phyloP scores from a whole-genome alignment of 2,797 vertebrate species.

The Neosilurus mollespiculum region DNA sequence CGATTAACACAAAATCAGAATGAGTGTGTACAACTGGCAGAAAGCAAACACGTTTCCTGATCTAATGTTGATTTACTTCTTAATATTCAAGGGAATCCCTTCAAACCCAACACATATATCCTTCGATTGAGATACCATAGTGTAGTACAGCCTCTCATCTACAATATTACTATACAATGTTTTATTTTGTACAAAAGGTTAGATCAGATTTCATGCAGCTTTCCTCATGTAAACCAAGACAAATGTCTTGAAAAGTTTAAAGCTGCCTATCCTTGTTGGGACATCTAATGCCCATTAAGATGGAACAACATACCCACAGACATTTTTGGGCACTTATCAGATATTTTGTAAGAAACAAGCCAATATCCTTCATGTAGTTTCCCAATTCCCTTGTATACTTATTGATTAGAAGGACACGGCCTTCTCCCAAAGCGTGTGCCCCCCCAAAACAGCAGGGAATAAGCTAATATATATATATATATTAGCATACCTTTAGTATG shows the following conservation, averaged over 20 bases:
- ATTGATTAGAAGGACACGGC: background rate
- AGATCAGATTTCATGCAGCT: background rate
- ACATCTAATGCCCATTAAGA: background rate
- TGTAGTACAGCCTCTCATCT: background rate
- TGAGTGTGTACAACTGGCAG: background rate
- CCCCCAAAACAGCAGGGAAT: no score
- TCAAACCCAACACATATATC: background rate
- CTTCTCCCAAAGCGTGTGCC: background rate
- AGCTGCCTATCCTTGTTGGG: background rate
- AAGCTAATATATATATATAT: no score
- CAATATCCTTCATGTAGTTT: background rate
- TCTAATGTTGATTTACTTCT: background rate
- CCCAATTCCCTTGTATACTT: background rate
- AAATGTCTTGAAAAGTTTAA: background rate
- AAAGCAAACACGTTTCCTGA: background rate
- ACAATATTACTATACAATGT: background rate
- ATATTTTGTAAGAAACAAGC: background rate
- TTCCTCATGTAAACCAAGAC: background rate
- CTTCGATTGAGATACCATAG: background rate
- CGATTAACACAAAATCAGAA: conserved; percentile 18
- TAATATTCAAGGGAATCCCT: background rate
- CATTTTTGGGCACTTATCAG: background rate
- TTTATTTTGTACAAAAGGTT: no score
- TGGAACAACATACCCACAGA: background rate
- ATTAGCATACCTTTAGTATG: no score